Evolutionary conservation across 1,140 invertebrate species (phyloP), one percentile per base, ranked within the genome.

Genomic region (Tetramorium parvispinum): DNA sequence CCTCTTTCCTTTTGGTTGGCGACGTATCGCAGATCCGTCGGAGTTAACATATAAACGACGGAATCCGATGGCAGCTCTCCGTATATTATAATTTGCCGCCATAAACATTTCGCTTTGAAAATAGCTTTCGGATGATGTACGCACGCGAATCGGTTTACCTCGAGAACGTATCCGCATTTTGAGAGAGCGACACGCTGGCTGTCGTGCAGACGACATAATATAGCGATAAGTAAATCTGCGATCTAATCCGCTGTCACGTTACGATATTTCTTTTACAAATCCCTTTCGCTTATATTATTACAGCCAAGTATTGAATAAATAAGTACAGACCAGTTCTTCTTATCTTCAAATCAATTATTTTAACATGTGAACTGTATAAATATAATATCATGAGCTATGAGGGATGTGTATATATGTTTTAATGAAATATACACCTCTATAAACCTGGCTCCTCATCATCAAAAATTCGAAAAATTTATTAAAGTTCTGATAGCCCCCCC

Each of bases 61-160:
- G 0, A 70, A 65, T 82, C 55, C 75, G 46, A 24, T 68, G 37
- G 21, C 59, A 65, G 51, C 21, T 46, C 21, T 46, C 46, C 13
- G 18, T 57, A 68, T 66, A 51, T 76, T 59, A 46, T 88, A 70
- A 77, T 82, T 88, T 65, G 46, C 13, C 51, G 27, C 37, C 40
- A 51, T 51, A 43, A 82, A 82, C 53, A 73, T 49, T 37, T 18
- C 51, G 8, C 24, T 43, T 82, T 57, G 63, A 32, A 63, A 87
- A 78, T 61, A 71, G 53, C 32, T 75, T 83, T 37, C 5, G 24
- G 24, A 24, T 82, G 79, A 83, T 82, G 40, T 73, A 73, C 66
- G 18, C 53, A 10, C 24, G 79, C 79, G 68, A 73, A 83, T 83
- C 68, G 66, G 53, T 83, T 83, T 83, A 83, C 61, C 68, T 43